phyloP scores from a whole-genome alignment of 2,888 invertebrate genomes.

The Chironomus riparius region DNA sequence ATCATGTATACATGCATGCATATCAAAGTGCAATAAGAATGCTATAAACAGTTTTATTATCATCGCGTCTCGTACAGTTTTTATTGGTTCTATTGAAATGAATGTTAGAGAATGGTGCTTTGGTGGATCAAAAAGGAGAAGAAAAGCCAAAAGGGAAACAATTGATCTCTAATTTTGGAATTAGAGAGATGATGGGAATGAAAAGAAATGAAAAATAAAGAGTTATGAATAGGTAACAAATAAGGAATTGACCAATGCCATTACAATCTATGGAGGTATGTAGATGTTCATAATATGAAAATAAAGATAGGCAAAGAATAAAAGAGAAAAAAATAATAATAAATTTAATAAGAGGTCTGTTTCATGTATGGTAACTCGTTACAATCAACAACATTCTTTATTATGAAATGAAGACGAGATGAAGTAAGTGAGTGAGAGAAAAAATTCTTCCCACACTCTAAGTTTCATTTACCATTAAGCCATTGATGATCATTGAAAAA shows the following conservation, averaged over 20 bases:
- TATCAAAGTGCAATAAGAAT: not conserved
- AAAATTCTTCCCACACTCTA: slow-evolving; percentile 1
- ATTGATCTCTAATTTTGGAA: slow-evolving; percentile 19
- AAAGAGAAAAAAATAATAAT: too few relatives aligned
- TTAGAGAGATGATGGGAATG: not conserved
- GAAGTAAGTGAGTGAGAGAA: not conserved
- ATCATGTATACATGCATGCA: not conserved
- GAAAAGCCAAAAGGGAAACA: not conserved
- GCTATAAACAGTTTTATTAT: slow-evolving; percentile 16
- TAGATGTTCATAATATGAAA: too few relatives aligned
- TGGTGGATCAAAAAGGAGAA: not conserved
- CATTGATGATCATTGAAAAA: not conserved
- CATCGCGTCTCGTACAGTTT: not conserved
- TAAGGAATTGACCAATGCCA: too few relatives aligned
- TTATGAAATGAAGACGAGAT: not conserved
- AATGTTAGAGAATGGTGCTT: too few relatives aligned
- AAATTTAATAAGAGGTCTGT: not conserved
- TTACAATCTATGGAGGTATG: too few relatives aligned
- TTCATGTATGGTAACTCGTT: not conserved
- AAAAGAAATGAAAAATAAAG: too few relatives aligned
- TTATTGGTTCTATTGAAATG: not conserved
- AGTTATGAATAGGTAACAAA: too few relatives aligned
- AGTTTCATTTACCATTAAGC: not conserved
- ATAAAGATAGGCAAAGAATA: too few relatives aligned
- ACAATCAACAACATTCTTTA: not conserved